Base-by-base conservation (phyloP, 2,113 vertebrate species). In the Holacanthus passer region DNA sequence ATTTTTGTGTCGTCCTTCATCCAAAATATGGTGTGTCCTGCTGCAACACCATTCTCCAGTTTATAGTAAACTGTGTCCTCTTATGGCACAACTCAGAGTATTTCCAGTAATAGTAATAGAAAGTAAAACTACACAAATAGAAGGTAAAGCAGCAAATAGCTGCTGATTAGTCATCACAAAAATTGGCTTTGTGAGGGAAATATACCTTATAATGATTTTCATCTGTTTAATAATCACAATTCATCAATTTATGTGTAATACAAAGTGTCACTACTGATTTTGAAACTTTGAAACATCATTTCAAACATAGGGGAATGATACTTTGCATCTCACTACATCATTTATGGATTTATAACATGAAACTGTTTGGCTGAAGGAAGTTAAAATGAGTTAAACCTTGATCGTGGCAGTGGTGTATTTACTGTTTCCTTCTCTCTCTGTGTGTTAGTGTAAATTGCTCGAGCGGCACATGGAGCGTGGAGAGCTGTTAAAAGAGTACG, bases 401-500 rank as follows among this genome's bases (percentile, higher is more conserved):
- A 69, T 31, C 13, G 22, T 56, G 58, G 4, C 22, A 27, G 13
- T 52, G 16, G 39, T n/a, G 22, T 31, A 5, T 81, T 70, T 56
- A 27, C 74, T 13, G 11, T 55, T 22, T 11, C 5, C 63, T 8
- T 85, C 14, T 83, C 0, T 65, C 12, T 24, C 12, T 3, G 35
- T 37, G 5, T 74, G 73, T 78, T 88, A 99, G 98, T 98, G 97
- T 74, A 97, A 95, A 71, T 1, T 95, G 12, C 93, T 99, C 88
- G 98, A 99, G 79, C 96, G 97, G 76, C 95, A 96, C 5, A 50
- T 99, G 91, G 98, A 99, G 74, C 95, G 96, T 69, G 97, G 97
- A 2, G 97, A 96, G 96, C 96, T 99, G 70, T 95, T 98, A 60
- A 97, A 96, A 0, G 97, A 99, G 50, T 99, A 98, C 7, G 98